A percentile compares a stretch with the other conserved stretches of the same genome.
phyloP scores from a whole-genome alignment of 2,888 invertebrate genomes.

The Brachycybe producta region DNA sequence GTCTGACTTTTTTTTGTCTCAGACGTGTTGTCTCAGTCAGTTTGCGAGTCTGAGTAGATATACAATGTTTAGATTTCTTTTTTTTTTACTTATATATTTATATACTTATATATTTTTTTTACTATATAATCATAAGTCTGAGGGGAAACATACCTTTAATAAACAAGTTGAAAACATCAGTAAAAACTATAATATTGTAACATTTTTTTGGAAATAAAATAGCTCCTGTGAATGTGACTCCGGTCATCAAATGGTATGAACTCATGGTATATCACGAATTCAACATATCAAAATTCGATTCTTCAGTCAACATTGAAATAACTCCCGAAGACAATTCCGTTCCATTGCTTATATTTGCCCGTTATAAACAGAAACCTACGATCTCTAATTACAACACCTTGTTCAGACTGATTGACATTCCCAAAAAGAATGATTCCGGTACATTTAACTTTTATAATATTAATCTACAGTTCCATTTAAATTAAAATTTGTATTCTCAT shows the following conservation, averaged over 20 bases:
- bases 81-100: too few relatives aligned
- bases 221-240: slow-evolving; percentile 23
- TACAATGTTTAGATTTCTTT: too few relatives aligned
- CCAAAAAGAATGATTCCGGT: background rate
- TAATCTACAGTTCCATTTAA: background rate
- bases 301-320: slow-evolving; percentile 26
- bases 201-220: too few relatives aligned
- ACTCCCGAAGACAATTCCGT: slow-evolving; percentile 18
- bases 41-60: too few relatives aligned
- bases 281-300: slow-evolving; percentile 25
- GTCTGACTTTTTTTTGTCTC: too few relatives aligned
- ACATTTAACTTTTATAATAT: background rate
- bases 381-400: slow-evolving; percentile 9
- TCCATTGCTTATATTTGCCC: slow-evolving; percentile 8
- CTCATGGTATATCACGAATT: slow-evolving; percentile 27
- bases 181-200: too few relatives aligned
- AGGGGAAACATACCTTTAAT: too few relatives aligned
- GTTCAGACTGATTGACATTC: background rate
- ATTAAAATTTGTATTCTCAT: background rate
- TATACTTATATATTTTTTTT: too few relatives aligned
- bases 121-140: too few relatives aligned
- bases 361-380: slow-evolving; percentile 16
- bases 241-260: slow-evolving; percentile 25
- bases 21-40: too few relatives aligned
- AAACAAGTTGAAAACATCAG: too few relatives aligned